Percentiles rank a stretch among this genome's conserved stretches.
Evolutionary conservation across 2,113 vertebrate species (phyloP).

Genomic region (Myodes glareolus): DNA sequence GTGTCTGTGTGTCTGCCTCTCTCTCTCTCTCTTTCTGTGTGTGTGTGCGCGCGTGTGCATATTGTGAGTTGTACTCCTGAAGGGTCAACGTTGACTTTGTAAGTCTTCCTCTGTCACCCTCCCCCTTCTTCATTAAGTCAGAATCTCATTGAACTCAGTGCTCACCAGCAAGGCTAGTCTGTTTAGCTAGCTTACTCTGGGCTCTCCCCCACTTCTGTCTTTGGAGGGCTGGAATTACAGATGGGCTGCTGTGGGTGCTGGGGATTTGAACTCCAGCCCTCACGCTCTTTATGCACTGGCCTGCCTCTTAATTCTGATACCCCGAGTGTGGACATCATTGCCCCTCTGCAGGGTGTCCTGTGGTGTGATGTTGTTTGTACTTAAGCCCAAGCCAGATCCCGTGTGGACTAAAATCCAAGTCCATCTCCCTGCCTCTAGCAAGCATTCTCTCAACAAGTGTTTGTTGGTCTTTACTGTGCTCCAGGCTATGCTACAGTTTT

Average conservation of each 20-base stretch:
- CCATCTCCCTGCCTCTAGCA: not conserved
- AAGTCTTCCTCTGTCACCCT: no score
- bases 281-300: not conserved
- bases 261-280: not conserved
- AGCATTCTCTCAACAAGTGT: rapidly evolving
- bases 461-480: not conserved
- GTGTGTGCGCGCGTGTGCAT: no score
- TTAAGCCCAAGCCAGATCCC: not conserved
- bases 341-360: rapidly evolving
- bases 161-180: not conserved
- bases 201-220: not conserved
- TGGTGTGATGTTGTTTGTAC: not conserved
- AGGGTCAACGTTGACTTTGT: not conserved
- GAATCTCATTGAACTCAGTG: not conserved
- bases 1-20: not conserved
- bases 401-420: rapidly evolving
- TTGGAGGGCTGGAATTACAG: not conserved
- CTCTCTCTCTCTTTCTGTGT: not conserved
- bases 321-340: rapidly evolving
- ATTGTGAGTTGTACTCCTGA: not conserved
- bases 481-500: not conserved
- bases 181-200: not conserved
- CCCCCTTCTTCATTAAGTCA: not conserved
- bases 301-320: not conserved
- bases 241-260: not conserved